Conservation (phyloP, 2,888 invertebrate genomes). For the Oligia strigilis region DNA sequence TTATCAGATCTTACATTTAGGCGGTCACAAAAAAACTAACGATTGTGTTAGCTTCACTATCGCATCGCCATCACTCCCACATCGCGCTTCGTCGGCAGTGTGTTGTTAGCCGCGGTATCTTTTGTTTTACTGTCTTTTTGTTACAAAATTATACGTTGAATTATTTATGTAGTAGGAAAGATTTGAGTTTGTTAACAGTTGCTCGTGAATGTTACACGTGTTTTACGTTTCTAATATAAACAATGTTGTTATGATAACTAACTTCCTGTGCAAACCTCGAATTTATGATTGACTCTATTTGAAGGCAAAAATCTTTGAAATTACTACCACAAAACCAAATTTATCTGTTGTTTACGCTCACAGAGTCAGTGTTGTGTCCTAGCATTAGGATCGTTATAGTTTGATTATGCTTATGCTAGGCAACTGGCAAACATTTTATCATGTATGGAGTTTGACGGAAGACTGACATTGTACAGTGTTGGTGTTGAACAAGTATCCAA, state of each 20-base stretch:
- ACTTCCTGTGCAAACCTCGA: background rate
- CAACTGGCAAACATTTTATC: too few relatives aligned
- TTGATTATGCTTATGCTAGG: background rate
- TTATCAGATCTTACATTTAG: conserved; percentile 66
- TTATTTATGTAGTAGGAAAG: conserved; percentile 28
- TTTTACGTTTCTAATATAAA: background rate
- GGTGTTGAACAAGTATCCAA: too few relatives aligned
- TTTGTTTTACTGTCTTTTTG: conserved; percentile 50
- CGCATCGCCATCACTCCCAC: conserved; percentile 44
- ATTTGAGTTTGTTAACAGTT: conserved; percentile 28
- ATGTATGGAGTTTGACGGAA: too few relatives aligned
- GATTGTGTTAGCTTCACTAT: conserved; percentile 66
- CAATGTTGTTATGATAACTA: background rate
- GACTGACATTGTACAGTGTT: too few relatives aligned
- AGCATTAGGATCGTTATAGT: background rate
- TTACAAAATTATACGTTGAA: conserved; percentile 39
- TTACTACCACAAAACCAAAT: background rate
- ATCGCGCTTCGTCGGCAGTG: conserved; percentile 35
- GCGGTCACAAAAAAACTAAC: conserved; percentile 70
- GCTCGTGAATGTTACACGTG: conserved; percentile 9
- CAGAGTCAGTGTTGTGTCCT: background rate
- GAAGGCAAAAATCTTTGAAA: background rate
- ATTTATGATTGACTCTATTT: background rate
- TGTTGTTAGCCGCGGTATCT: conserved; percentile 33
- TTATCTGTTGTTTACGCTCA: background rate